These are phyloP conservation scores for Pteronotus mesoamericanus DNA, from an alignment of 2,797 vertebrate species.

Conservation along the genomic window DNA sequence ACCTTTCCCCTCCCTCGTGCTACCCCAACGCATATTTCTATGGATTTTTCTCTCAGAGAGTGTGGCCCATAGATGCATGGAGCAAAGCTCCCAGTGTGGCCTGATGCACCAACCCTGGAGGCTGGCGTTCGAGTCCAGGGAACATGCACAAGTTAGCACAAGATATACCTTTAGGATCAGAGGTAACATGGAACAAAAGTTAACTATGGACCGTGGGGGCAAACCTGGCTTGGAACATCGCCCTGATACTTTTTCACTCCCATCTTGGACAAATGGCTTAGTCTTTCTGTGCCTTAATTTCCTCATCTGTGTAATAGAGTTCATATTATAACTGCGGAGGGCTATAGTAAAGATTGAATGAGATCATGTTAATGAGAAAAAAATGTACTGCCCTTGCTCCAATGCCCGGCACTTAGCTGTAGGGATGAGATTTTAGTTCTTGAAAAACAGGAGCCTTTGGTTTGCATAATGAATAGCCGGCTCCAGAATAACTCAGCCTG, in stretches of 20 bases:
- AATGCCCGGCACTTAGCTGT: too few species aligned
- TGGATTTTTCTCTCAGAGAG: not conserved
- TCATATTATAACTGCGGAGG: not conserved
- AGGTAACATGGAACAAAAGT: not conserved
- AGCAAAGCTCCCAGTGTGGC: not conserved
- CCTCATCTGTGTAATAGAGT: not conserved
- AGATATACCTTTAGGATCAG: not conserved
- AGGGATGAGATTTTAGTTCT: not conserved
- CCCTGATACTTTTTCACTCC: not conserved
- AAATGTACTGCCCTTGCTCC: not conserved
- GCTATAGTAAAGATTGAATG: not conserved
- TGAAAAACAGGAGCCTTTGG: not conserved
- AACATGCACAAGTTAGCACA: too few species aligned
- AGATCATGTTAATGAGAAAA: not conserved
- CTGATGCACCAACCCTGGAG: not conserved
- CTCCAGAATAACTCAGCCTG: not conserved
- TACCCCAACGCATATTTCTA: not conserved
- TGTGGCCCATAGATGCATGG: too few species aligned
- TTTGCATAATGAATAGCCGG: not conserved
- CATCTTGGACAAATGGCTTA: not conserved
- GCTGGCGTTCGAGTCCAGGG: not conserved
- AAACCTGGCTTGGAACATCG: not conserved
- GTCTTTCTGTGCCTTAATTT: not conserved
- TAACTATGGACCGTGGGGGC: not conserved
- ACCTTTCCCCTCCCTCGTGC: not conserved